phyloP scores from a whole-genome alignment of 2,113 vertebrate species.

The Tenrec ecaudatus region DNA sequence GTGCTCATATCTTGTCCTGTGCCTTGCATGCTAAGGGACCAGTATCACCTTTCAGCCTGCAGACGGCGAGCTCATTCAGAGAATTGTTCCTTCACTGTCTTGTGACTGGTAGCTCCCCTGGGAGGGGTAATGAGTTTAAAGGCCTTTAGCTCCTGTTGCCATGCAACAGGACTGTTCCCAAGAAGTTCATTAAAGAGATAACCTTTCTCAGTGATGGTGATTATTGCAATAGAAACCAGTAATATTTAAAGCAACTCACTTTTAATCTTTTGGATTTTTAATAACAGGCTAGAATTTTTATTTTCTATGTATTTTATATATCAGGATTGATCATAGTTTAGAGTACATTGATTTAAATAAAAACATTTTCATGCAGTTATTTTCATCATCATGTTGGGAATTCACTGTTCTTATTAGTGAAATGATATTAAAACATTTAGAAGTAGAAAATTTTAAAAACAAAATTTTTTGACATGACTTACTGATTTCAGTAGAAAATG shows the following conservation, averaged over 20 bases:
- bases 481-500: neutral
- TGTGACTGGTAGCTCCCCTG: slow-evolving; percentile 23
- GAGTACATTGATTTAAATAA: neutral
- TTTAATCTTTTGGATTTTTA: neutral
- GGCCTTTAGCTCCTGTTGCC: neutral
- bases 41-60: neutral
- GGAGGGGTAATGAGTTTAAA: slow-evolving; percentile 31
- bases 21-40: neutral
- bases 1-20: neutral
- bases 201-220: slow-evolving; percentile 22
- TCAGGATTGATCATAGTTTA: slow-evolving; percentile 34
- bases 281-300: neutral
- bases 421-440: neutral
- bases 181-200: slow-evolving; percentile 1
- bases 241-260: neutral
- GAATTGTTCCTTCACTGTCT: neutral
- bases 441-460: neutral
- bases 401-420: neutral
- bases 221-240: neutral
- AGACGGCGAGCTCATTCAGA: neutral
- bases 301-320: slow-evolving; percentile 5
- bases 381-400: neutral
- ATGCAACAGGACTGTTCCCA: neutral
- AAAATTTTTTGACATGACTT: neutral
- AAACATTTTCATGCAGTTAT: neutral